Percentiles rank a stretch among this genome's conserved stretches.
Evolutionary conservation across 2,888 invertebrate genomes (phyloP).

Genomic region (Troides helena): DNA sequence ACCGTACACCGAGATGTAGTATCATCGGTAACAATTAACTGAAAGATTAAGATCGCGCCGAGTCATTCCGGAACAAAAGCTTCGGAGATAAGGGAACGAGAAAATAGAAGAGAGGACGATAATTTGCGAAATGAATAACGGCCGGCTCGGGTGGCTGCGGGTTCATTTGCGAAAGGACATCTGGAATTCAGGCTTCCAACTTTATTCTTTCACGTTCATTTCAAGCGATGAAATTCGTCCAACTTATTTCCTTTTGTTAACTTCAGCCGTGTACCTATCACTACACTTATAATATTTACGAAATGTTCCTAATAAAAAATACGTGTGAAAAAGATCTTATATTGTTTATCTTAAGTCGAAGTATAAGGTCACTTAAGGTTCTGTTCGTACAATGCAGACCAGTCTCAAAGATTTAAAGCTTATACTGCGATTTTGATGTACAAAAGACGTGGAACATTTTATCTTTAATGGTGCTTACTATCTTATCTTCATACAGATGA

Average conservation of each 20-base stretch:
- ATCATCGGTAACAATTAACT: slow-evolving; percentile 61
- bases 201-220: background rate
- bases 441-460: too few relatives aligned
- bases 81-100: slow-evolving; percentile 31
- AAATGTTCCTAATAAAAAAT: background rate
- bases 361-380: too few relatives aligned
- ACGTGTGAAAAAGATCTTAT: too few relatives aligned
- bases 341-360: too few relatives aligned
- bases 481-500: too few relatives aligned
- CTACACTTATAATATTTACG: background rate
- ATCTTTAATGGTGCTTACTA: too few relatives aligned
- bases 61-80: slow-evolving; percentile 50
- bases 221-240: background rate
- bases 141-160: slow-evolving; percentile 9
- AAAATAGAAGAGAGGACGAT: slow-evolving; percentile 32
- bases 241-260: background rate
- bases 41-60: slow-evolving; percentile 59
- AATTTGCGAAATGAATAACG: slow-evolving; percentile 36
- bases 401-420: too few relatives aligned
- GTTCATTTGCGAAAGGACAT: background rate
- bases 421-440: too few relatives aligned
- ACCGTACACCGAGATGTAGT: slow-evolving; percentile 51
- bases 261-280: too few relatives aligned
- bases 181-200: background rate
- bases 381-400: too few relatives aligned